Evolutionary conservation across 2,797 vertebrate species (phyloP).

Genomic region (Neosilurus hyrtlii): DNA sequence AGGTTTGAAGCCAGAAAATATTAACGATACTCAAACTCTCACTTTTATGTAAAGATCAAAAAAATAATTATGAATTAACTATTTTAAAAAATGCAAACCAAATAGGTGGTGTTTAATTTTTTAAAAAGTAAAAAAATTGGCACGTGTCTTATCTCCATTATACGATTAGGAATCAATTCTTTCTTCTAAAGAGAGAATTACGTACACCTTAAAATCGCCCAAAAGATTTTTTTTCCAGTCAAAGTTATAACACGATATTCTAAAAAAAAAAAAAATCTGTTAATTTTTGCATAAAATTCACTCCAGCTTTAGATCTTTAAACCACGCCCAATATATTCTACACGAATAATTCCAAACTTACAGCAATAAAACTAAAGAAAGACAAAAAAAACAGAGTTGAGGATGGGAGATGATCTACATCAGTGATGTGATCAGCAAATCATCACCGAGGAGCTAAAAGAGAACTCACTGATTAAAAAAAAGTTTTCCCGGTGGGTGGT

Average conservation of each 20-base stretch:
- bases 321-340: slow-evolving; percentile 13
- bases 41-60: background rate
- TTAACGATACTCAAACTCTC: background rate
- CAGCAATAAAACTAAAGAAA: background rate
- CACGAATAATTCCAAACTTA: background rate
- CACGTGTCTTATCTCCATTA: background rate
- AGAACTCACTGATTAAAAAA: background rate
- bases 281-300: background rate
- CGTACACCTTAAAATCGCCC: background rate
- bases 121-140: background rate
- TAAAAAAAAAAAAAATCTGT: background rate
- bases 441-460: background rate
- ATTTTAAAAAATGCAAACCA: background rate
- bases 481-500: background rate
- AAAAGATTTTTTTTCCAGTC: background rate
- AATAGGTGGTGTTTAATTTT: too few species aligned
- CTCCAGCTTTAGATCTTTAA: background rate
- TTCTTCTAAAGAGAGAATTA: background rate
- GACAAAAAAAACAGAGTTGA: background rate
- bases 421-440: background rate
- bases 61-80: background rate
- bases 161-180: background rate
- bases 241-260: background rate
- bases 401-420: background rate
- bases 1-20: background rate